Base-by-base conservation (phyloP, 2,797 vertebrate genomes). In the Podarcis siculus region DNA sequence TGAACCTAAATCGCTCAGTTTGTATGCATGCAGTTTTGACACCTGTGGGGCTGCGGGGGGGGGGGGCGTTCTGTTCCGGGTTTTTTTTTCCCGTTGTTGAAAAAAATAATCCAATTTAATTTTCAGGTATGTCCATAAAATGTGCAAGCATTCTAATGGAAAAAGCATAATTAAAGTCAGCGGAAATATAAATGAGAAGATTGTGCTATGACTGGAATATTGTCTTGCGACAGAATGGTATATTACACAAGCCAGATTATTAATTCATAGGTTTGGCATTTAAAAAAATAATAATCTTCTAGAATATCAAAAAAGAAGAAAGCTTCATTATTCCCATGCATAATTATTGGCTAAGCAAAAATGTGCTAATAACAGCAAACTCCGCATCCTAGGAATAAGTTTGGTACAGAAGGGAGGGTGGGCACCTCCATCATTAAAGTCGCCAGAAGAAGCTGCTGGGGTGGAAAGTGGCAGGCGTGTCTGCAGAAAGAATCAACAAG, bases 101-200 rank as follows among this genome's bases (percentile, higher is more conserved):
- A 37, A 84, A 84, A 93, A 94, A 91, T 85, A 64, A 87, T 93
- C 88, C 93, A 93, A 91, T 94, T 72, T 91, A 91, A 91, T 96
- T 96, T 96, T 95, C 91, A 95, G 73, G 86, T 95, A 92, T 86
- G 86, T 94, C 93, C 90, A 94, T 93, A 94, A 95, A 95, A 95
- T 92, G 92, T 94, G 95, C 91, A 94, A 93, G 92, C 81, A 86
- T 66, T 95, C 93, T 92, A 94, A 95, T 94, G 94, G 90, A 93
- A 95, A 94, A 94, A 75, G 79, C 89, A 82, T 91, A 95, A 83
- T 94, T 96, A 94, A 95, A 90, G 87, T 71, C 87, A 87, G 83
- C 17, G 75, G 61, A 90, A 92, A 89, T 94, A 89, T 90, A 95
- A 95, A 93, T 91, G 92, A 93, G 89, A 88, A 1, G 64, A 82